Base-by-base conservation (phyloP, 2,888 invertebrate genomes). In the Sphaerophoria rueppellii region DNA sequence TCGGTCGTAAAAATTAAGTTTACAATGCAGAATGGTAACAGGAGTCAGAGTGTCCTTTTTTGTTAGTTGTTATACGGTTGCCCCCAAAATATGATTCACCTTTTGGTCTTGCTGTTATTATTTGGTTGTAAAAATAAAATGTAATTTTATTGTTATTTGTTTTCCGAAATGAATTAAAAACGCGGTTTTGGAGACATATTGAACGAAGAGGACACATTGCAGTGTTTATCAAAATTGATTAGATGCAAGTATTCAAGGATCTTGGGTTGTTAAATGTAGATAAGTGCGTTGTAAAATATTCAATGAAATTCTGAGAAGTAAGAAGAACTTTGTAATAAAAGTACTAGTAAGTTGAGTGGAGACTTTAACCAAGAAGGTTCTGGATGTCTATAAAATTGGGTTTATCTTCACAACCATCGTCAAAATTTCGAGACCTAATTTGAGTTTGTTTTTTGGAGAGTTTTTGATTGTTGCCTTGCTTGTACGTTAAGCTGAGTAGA, bases 1-100 rank as follows among this genome's bases (percentile, higher is more conserved):
- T 67, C 77, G 78, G 82, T 80, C 85, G 73, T 85, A 85, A 85
- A 83, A 77, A 80, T 76, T 80, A 81, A 35, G 9, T 85, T 80
- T 85, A 85, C 80, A 80, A 80, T 81, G 80, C 85, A 73, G 71
- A 75, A 72, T 67, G 67, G 61, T 43, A 43, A 40, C 6, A 40
- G 1, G 11, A 40, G 37, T 63, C 43, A 46, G 57, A 34, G 57
- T 63, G 35, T 75, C 24, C n/a, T 50, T 40, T 32, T 69, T 24
- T 69, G 24, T 24, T 48, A 4, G 14, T 14, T 58, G 69, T 58
- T 11, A 55, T 11, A 55, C 48, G 12, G 35, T 54, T 61, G 24
- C 24, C 11, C 54, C 14, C 43, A 82, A 48, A 50, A 78, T 58
- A 55, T 73, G 69, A 69, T 34, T 54, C 67, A 67, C 77, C 35